Base-by-base conservation (phyloP, 2,113 vertebrate genomes). In the Trichomycterus rosablanca region DNA sequence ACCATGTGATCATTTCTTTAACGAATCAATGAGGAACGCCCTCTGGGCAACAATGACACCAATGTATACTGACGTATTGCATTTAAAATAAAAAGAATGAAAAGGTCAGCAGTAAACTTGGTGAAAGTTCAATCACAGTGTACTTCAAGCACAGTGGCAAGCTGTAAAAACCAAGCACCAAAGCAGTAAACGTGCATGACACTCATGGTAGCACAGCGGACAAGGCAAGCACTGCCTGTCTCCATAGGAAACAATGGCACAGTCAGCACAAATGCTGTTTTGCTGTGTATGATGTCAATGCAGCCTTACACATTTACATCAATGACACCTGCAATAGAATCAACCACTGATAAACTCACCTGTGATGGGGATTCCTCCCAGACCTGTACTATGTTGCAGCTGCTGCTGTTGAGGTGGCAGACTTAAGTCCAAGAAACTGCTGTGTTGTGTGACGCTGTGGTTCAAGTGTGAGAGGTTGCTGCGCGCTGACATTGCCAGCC, bases 341-440 rank as follows among this genome's bases (percentile, higher is more conserved):
- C n/a, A n/a, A n/a, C 16, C 3, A 16, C 19, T 14, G 7, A 10
- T 20, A n/a, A 22, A 86, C 91, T 83, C 88, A 93, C 92, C 93
- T 92, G 91, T 85, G 83, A 93, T 90, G 79, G 88, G 84, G 63
- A 93, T 89, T 78, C 91, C 91, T 88, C 93, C 90, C 66, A 93
- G 88, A 84, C 90, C 91, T 78, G 89, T 89, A 83, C 80, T 92
- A 88, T 91, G 92, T 81, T 90, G 91, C 71, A 88, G 88, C 76
- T 89, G 85, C 68, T 91, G 92, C 84, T 90, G 91, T 72, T 89
- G 88, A 71, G 89, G 83, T 64, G 87, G 86, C 78, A 91, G 81
- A 81, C 83, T 91, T 82, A 92, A 92, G 90, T 93, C 91, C 90
- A 94, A 87, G 87, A 92, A 92, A 89, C 91, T 89, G 88, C 86